phyloP scores from a whole-genome alignment of 2,113 vertebrate species.

The Heliornis fulica region DNA sequence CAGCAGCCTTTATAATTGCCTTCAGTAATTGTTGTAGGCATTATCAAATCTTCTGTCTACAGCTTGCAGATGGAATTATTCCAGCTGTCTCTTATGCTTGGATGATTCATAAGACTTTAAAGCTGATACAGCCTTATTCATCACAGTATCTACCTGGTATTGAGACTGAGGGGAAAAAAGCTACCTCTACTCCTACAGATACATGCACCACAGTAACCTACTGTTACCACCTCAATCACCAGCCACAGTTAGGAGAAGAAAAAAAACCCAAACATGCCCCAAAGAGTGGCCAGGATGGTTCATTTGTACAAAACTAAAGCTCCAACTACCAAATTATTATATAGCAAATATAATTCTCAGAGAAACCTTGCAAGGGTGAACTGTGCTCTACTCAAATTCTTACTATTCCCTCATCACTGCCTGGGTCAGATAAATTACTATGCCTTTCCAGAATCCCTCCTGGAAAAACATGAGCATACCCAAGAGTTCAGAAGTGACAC shows the following conservation, averaged over 20 bases:
- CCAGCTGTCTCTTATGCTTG: neutral
- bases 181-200: neutral
- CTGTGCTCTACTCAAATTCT: neutral
- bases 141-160: neutral
- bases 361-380: neutral
- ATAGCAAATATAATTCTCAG: neutral
- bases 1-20: neutral
- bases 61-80: neutral
- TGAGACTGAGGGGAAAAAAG: neutral
- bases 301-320: neutral
- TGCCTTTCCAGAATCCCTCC: neutral
- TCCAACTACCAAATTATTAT: neutral
- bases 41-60: neutral
- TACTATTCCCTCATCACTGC: neutral
- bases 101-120: neutral
- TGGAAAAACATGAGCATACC: neutral
- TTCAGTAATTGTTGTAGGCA: neutral
- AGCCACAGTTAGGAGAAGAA: neutral
- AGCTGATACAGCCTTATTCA: neutral
- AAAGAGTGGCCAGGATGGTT: neutral
- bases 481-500: neutral
- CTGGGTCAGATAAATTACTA: neutral
- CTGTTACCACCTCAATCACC: neutral
- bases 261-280: neutral
- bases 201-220: neutral